phyloP scores from a whole-genome alignment of 1,140 invertebrate species.

The Lepeophtheirus salmonis region DNA sequence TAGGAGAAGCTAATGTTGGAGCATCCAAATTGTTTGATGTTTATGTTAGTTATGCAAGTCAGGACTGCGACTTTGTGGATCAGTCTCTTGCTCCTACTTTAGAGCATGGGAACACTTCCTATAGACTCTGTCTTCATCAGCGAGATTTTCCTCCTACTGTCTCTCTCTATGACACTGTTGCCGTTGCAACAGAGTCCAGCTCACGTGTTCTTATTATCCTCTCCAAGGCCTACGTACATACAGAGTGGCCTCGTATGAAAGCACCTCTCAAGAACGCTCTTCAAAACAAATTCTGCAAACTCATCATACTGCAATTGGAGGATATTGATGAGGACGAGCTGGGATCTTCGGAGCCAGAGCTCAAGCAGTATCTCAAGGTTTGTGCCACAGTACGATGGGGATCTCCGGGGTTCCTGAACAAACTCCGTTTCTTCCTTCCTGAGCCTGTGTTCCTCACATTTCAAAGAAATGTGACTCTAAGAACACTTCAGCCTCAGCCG shows the following conservation, averaged over 20 bases:
- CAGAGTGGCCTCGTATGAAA: conserved; percentile 66
- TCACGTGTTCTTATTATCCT: conserved; percentile 71
- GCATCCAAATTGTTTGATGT: conserved; percentile 59
- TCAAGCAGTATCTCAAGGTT: background rate
- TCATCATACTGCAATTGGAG: conserved; percentile 4
- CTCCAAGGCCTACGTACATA: conserved; percentile 75
- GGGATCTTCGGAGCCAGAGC: background rate
- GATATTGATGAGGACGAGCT: conserved; percentile 7
- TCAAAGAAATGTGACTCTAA: conserved; percentile 10
- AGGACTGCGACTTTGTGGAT: conserved; percentile 65
- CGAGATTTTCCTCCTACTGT: conserved; percentile 61
- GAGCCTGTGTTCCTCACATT: conserved; percentile 10
- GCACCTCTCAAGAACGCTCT: conserved; percentile 4
- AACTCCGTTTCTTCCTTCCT: conserved; percentile 10
- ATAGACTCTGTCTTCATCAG: conserved; percentile 64
- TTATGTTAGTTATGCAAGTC: conserved; percentile 67
- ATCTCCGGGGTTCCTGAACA: conserved; percentile 1
- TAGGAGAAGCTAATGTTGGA: background rate
- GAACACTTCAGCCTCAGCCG: background rate
- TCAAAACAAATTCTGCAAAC: background rate
- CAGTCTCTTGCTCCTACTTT: conserved; percentile 28
- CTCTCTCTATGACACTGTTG: conserved; percentile 65
- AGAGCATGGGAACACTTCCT: conserved; percentile 29
- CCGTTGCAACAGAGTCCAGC: conserved; percentile 76
- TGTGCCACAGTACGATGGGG: conserved; percentile 1